Percentiles rank a stretch among this genome's conserved stretches.
Evolutionary conservation across 2,113 vertebrate species (phyloP).

Genomic region (Antechinus stuartii): DNA sequence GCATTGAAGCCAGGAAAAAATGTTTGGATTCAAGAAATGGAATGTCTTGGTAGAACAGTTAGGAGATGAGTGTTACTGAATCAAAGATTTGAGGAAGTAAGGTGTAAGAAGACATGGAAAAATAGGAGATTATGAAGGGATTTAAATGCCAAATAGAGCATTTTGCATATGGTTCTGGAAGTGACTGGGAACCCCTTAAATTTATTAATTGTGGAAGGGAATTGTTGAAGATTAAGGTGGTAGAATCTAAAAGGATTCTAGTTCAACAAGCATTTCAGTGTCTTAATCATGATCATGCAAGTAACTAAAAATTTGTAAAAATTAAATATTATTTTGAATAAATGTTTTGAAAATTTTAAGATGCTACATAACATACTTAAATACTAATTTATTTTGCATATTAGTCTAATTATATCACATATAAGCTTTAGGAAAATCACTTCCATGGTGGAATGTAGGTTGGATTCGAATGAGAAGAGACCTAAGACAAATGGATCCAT

Average conservation of each 20-base stretch:
- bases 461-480: not conserved
- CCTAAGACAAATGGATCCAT: not conserved
- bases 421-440: not conserved
- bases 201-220: not conserved
- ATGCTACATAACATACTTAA: too few species aligned
- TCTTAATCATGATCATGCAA: too few species aligned
- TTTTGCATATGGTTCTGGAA: not conserved
- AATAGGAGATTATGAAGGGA: not conserved
- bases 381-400: too few species aligned
- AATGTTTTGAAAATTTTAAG: too few species aligned
- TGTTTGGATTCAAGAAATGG: not conserved
- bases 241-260: too few species aligned
- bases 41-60: not conserved
- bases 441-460: not conserved
- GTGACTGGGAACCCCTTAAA: not conserved
- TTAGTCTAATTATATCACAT: not conserved
- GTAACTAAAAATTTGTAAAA: too few species aligned
- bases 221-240: too few species aligned
- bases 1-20: not conserved
- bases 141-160: not conserved
- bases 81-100: not conserved
- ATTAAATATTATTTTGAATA: too few species aligned
- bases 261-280: too few species aligned
- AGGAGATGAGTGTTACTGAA: not conserved
- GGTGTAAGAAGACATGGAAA: not conserved